Evolutionary conservation across 2,888 invertebrate species (phyloP), one percentile per base, ranked within the genome.

Genomic region (Tanypteryx hageni): DNA sequence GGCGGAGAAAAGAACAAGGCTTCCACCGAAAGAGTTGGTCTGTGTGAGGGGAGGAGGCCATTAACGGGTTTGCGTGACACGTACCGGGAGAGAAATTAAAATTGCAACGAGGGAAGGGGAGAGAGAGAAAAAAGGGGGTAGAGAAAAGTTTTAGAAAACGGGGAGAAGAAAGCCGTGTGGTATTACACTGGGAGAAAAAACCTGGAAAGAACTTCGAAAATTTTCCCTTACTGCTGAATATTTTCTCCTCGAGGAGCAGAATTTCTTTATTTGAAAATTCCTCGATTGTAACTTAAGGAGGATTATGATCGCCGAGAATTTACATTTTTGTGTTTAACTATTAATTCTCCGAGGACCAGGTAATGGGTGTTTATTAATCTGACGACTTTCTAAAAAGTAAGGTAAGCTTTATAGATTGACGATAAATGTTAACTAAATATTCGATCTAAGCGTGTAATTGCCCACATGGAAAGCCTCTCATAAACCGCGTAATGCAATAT

Each of bases 191-290:
- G 59, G 44, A 85, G 86, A 59, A 27, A 31, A 44, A 64, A 18
- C 31, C 11, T 31, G 27, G 44, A 44, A 61, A 64, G 64, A 64
- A 18, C 31, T 68, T 89, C 83, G 64, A 89, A 44, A 89, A 64
- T 18, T 64, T 44, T 31, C 89, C 44, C 44, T 44, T 44, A 18
- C n/a, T 27, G 89, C 89, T 68, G 76, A 76, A 76, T 76, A 76
- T 76, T 76, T 89, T 56, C 31, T 31, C 64, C 64, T 44, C 44
- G 64, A 89, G 64, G 89, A 68, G 31, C 44, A 44, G 61, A 64
- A 89, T 64, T 89, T 89, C 89, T 89, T 89, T 64, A 89, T 89
- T 89, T 61, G 64, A 64, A 56, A 89, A 89, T 89, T 89, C 89
- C 68, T 68, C 64, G 89, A 89, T 61, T 89, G 89, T 68, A 64